Evolutionary conservation across 2,797 vertebrate genomes (phyloP), one percentile per base, ranked within the genome.

Genomic region (Antennarius maculatus): DNA sequence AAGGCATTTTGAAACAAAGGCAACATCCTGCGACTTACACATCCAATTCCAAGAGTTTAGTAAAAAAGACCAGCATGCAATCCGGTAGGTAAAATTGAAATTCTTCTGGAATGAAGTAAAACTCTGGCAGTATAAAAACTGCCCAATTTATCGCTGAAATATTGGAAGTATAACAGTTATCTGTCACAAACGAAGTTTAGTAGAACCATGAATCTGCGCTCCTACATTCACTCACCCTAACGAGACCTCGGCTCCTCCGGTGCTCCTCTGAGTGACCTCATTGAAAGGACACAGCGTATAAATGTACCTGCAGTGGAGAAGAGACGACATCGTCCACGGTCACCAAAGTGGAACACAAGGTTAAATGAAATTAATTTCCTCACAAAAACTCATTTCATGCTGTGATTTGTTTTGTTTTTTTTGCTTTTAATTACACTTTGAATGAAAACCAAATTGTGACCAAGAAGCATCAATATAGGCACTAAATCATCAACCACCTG

Each of bases 261-360:
- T 78, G 79, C 74, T 89, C 87, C 84, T 89, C 23, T 93, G 92
- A 42, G 88, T 90, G 59, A 93, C 83, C 62, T 89, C 87, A 84
- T 85, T 92, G 86, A 93, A 93, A 0, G 92, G 91, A 61, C 92
- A 93, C 60, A 93, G 71, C 2, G 86, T 87, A 31, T 93, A 93
- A 23, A 74, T 80, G 43, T 92, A 93, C 84, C 92, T 93, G 80
- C 56, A 67, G 78, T 61, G 55, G 29, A 47, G 50, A 63, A 39
- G 42, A 68, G 52, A 66, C 78, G 58, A 59, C 23, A 73, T 2
- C 5, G 12, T 47, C 70, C 28, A 53, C 39, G 51, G 2, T 62
- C n/a, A 72, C 29, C 48, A 57, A 66, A 54, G 7, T 23, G 18
- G 18, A 27, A 27, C 46, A 64, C n/a, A 53, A 49, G 6, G 15